These are phyloP conservation scores for Lithobates sylvaticus DNA, from an alignment of 2,797 vertebrate species.

Conservation along the genomic window DNA sequence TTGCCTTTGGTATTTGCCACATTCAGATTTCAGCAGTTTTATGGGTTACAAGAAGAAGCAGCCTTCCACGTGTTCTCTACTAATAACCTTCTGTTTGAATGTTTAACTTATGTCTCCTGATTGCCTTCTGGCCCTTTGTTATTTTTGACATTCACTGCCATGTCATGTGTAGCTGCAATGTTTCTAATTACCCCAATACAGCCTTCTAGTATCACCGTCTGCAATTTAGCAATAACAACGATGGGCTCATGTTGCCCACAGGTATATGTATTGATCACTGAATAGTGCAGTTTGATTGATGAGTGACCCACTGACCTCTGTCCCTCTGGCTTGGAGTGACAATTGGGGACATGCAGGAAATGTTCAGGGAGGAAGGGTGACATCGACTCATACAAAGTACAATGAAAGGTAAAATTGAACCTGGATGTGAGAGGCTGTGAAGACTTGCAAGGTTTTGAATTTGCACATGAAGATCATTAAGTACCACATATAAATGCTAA, in stretches of 20 bases:
- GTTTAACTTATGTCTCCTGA: constrained; percentile 39
- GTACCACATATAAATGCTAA: too few species aligned
- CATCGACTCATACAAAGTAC: neutral
- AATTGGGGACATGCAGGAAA: neutral
- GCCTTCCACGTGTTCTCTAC: neutral
- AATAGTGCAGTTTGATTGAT: neutral
- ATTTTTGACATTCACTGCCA: constrained; percentile 21
- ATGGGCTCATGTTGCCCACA: constrained; percentile 10
- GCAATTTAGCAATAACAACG: neutral
- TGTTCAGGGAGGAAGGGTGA: neutral
- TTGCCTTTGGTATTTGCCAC: neutral
- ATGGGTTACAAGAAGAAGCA: neutral
- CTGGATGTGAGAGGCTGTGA: neutral
- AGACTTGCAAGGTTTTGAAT: neutral
- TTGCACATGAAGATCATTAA: neutral
- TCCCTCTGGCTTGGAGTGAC: neutral
- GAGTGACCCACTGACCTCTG: neutral
- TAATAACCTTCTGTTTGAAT: constrained; percentile 37
- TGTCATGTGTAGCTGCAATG: neutral
- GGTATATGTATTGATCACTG: constrained; percentile 1
- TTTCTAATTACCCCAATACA: neutral
- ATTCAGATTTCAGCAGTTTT: constrained; percentile 8
- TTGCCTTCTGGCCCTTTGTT: constrained; percentile 28
- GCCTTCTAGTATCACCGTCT: neutral
- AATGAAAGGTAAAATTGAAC: neutral